Evolutionary conservation across 2,113 vertebrate genomes (phyloP).

Genomic region (Microcebus jonahi): DNA sequence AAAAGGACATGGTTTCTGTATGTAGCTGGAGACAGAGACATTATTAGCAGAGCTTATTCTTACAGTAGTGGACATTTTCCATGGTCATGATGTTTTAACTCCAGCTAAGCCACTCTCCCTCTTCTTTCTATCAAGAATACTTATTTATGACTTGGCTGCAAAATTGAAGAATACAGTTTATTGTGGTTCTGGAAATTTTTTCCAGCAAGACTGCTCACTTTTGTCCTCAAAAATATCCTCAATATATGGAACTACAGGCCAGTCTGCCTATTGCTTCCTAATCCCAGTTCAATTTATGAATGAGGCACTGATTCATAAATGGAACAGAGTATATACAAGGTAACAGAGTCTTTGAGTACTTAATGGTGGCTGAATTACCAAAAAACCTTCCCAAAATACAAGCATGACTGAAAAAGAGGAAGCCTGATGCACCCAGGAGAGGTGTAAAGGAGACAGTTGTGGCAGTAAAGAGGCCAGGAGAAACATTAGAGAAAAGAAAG

Average conservation of each 20-base stretch:
- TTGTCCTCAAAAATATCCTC: not conserved
- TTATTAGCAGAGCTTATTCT: not conserved
- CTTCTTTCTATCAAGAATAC: not conserved
- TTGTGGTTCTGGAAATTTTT: not conserved
- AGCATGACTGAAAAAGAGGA: slow-evolving; percentile 46
- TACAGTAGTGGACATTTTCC: not conserved
- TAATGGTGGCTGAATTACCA: not conserved
- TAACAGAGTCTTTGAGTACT: not conserved
- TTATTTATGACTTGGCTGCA: not conserved
- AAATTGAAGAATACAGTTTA: not conserved
- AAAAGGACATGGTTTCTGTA: not conserved
- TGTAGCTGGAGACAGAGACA: not conserved
- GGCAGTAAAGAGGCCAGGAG: not conserved
- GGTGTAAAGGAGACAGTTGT: not conserved
- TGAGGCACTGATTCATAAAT: not conserved
- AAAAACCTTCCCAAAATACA: not conserved
- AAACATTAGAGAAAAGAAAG: not conserved
- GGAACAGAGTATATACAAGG: not conserved
- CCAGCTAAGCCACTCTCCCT: not conserved
- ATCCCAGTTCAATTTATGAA: not conserved
- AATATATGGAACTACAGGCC: not conserved
- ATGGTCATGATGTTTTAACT: not conserved
- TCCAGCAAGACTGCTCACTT: not conserved
- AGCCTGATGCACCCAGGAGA: slow-evolving; percentile 10
- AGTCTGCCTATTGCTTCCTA: not conserved